phyloP scores from a whole-genome alignment of 2,888 invertebrate species.

The Homarus gammarus region DNA sequence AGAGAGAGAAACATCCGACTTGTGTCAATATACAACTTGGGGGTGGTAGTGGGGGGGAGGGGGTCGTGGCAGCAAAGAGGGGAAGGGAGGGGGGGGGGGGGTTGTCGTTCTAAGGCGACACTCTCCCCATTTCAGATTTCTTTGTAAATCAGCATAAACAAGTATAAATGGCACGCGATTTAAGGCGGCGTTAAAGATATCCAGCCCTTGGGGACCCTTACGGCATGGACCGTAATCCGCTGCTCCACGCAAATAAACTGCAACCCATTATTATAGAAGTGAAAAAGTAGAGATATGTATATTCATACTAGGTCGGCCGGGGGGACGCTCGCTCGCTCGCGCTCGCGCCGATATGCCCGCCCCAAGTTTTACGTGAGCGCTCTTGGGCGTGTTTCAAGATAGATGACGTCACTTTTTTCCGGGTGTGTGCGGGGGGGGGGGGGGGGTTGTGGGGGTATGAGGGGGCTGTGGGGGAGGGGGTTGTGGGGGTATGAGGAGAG shows the following conservation, averaged over 20 bases:
- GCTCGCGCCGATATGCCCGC: constrained; percentile 37
- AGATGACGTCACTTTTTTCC: constrained; percentile 9
- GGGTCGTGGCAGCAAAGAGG: too few species aligned
- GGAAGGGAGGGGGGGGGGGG: too few species aligned
- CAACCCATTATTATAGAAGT: constrained; percentile 67
- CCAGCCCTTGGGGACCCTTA: constrained; percentile 40
- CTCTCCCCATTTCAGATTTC: constrained; percentile 66
- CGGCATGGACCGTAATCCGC: constrained; percentile 37
- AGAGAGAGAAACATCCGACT: too few species aligned
- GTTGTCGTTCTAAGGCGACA: constrained; percentile 23
- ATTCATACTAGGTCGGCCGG: constrained; percentile 53
- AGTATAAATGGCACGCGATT: constrained; percentile 69
- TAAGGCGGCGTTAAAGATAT: constrained; percentile 32
- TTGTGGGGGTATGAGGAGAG: background rate
- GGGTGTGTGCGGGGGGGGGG: too few species aligned
- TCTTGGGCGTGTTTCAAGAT: constrained; percentile 19
- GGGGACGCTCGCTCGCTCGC: constrained; percentile 14
- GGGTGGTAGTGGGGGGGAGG: too few species aligned
- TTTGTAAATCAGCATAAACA: constrained; percentile 74
- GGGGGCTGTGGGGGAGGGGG: too few species aligned
- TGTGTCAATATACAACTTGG: too few species aligned
- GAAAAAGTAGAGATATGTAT: constrained; percentile 73
- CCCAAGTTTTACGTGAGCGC: constrained; percentile 19
- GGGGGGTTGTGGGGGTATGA: too few species aligned
- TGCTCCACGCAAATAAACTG: constrained; percentile 46